Conservation (phyloP, 2,797 vertebrate genomes). For the Periparus ater region DNA sequence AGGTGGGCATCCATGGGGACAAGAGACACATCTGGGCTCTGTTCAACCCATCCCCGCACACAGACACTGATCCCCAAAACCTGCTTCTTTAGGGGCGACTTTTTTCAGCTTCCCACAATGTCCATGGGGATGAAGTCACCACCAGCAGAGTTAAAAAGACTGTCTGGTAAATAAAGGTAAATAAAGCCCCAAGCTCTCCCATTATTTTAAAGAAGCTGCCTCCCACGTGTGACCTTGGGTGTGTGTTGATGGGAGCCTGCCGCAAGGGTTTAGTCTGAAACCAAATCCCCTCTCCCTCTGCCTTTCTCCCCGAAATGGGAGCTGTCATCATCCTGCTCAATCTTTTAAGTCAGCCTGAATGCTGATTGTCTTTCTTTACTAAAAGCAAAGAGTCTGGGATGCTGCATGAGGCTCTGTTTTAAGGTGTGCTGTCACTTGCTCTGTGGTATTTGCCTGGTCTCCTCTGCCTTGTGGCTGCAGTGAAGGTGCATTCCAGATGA, state of each 20-base stretch:
- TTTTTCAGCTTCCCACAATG: neutral
- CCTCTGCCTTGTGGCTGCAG: neutral
- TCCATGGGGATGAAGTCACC: neutral
- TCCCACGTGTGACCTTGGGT: slow-evolving; percentile 14
- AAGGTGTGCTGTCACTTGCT: neutral
- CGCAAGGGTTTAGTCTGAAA: slow-evolving; percentile 48
- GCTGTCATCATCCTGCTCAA: slow-evolving; percentile 61
- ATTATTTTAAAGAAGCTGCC: slow-evolving; percentile 20
- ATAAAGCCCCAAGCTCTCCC: slow-evolving; percentile 6
- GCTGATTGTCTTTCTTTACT: neutral
- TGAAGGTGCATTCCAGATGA: neutral
- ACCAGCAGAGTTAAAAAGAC: neutral
- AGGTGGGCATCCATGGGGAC: neutral
- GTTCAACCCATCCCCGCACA: neutral
- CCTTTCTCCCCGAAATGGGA: slow-evolving; percentile 43
- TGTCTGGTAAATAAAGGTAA: neutral
- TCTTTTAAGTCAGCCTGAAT: slow-evolving; percentile 63
- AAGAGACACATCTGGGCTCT: neutral
- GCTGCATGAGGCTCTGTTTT: slow-evolving; percentile 6
- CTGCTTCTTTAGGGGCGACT: neutral
- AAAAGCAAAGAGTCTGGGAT: neutral
- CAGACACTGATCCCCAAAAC: neutral
- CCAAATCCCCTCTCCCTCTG: slow-evolving; percentile 51
- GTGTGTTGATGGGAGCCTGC: slow-evolving; percentile 24
- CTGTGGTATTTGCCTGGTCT: neutral